Percentiles rank a stretch among this genome's conserved stretches.
Evolutionary conservation across 2,888 invertebrate species (phyloP).

Genomic region (Patella pellucida): DNA sequence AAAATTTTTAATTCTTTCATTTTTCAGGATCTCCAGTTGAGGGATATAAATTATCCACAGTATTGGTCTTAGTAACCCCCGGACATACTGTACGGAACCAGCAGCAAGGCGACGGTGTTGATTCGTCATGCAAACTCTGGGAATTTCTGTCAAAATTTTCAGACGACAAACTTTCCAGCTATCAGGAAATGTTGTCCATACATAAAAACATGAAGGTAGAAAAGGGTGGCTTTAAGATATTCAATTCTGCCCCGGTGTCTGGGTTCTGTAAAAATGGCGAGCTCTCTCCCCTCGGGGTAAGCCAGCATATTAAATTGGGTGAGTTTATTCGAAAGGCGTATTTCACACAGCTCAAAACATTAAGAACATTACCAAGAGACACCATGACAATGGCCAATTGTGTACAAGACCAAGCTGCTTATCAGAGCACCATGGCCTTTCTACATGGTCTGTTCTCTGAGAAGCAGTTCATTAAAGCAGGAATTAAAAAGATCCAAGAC

Average conservation of each 20-base stretch:
- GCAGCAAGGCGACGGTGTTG: too few species aligned
- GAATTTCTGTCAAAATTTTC: neutral
- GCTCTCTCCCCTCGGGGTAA: constrained; percentile 18
- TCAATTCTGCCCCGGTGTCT: constrained; percentile 6
- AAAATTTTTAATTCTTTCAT: neutral
- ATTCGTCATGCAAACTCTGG: neutral
- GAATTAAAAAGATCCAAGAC: constrained; percentile 36
- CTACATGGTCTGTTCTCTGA: constrained; percentile 46
- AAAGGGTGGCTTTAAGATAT: constrained; percentile 24
- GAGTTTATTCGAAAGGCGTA: constrained; percentile 22
- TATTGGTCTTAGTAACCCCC: neutral
- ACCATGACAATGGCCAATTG: neutral
- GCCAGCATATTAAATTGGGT: constrained; percentile 23
- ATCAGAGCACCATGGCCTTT: constrained; percentile 41
- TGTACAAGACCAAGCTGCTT: constrained; percentile 22
- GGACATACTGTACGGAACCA: neutral
- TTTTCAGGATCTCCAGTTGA: neutral
- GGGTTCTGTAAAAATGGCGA: constrained; percentile 14
- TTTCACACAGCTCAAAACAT: constrained; percentile 4
- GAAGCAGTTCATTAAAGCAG: constrained; percentile 41
- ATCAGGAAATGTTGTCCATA: constrained; percentile 6
- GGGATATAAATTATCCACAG: neutral
- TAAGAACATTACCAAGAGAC: constrained; percentile 2
- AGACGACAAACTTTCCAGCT: neutral
- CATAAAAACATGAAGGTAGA: constrained; percentile 18